A percentile compares a stretch with the other conserved stretches of the same genome.
Conservation (phyloP, 1,140 invertebrate species). For the Ditylenchus dipsaci region DNA sequence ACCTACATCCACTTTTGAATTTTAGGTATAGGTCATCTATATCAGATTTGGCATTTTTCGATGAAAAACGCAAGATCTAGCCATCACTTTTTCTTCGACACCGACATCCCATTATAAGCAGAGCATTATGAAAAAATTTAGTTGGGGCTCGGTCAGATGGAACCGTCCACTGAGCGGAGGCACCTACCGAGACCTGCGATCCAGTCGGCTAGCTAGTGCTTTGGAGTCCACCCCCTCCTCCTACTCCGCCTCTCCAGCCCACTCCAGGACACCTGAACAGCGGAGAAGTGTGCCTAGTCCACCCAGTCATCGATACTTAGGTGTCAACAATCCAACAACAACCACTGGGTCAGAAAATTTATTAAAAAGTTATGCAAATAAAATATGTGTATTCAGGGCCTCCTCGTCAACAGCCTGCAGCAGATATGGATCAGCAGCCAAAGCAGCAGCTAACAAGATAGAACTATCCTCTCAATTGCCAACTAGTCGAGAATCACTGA, state of each 20-base stretch:
- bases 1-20: too few relatives aligned
- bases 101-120: too few relatives aligned
- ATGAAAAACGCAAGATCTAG: too few relatives aligned
- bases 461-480: neutral
- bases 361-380: neutral
- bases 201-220: conserved; percentile 11
- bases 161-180: conserved; percentile 2
- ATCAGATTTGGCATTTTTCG: too few relatives aligned
- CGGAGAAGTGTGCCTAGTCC: neutral
- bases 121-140: neutral
- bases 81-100: too few relatives aligned
- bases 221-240: conserved; percentile 18
- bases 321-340: neutral
- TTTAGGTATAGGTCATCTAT: too few relatives aligned
- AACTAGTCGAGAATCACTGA: neutral
- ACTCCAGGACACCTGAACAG: neutral
- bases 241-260: neutral
- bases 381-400: neutral
- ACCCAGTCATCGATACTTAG: conserved; percentile 1
- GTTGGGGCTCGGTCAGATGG: conserved; percentile 24
- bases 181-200: conserved; percentile 2
- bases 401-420: neutral
- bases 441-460: neutral
- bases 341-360: neutral
- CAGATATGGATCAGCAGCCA: neutral